phyloP scores from a whole-genome alignment of 2,888 invertebrate genomes.

The Hirtodrosophila cameraria region DNA sequence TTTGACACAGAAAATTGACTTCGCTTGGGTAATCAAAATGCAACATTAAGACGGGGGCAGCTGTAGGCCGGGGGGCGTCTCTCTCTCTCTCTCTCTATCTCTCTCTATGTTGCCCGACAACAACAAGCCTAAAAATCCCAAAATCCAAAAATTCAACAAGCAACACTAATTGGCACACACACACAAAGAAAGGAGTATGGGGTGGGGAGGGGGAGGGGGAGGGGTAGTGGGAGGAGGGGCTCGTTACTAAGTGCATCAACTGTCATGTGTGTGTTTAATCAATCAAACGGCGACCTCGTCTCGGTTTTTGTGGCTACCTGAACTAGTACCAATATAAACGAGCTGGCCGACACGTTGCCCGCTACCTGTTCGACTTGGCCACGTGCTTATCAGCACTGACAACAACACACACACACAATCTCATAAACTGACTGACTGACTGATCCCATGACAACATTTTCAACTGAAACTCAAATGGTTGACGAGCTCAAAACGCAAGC shows the following conservation, averaged over 20 bases:
- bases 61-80: too few species aligned
- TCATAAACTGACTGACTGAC: conserved; percentile 5
- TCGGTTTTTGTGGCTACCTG: conserved; percentile 33
- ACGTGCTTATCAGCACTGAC: conserved; percentile 54
- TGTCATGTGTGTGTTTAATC: conserved; percentile 62
- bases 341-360: conserved; percentile 45
- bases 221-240: neutral
- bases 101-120: neutral
- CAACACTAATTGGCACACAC: conserved; percentile 53
- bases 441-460: conserved; percentile 9
- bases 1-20: conserved; percentile 48
- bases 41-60: conserved; percentile 3
- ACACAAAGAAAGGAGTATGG: neutral
- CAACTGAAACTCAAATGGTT: conserved; percentile 11
- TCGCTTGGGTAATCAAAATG: conserved; percentile 35
- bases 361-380: conserved; percentile 40
- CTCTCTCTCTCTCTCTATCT: too few species aligned
- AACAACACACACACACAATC: conserved; percentile 13
- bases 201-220: neutral
- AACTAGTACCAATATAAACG: conserved; percentile 32
- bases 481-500: neutral
- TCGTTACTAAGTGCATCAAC: conserved; percentile 34
- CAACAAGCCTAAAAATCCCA: neutral
- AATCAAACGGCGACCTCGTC: conserved; percentile 60
- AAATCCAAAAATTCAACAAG: conserved; percentile 33